Percentiles rank a stretch among this genome's conserved stretches.
Conservation (phyloP, 1,140 invertebrate species). For the Tetramorium simillimum region DNA sequence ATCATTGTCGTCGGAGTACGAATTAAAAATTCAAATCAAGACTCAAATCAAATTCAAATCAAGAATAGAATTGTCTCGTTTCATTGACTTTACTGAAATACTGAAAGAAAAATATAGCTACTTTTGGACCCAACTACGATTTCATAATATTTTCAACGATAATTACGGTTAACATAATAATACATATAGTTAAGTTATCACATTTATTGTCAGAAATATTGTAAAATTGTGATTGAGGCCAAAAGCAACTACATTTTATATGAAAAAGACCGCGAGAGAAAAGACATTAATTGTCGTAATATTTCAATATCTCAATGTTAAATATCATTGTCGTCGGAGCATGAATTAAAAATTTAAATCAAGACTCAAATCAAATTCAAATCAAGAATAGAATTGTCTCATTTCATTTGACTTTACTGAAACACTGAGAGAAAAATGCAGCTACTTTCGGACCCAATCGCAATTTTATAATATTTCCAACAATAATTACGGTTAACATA, state of each 20-base stretch:
- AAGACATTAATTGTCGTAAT: background rate
- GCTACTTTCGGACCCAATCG: too few relatives aligned
- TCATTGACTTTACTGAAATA: background rate
- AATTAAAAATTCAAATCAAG: background rate
- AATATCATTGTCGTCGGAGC: background rate
- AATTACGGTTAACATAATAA: too few relatives aligned
- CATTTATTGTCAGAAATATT: too few relatives aligned
- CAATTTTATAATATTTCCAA: too few relatives aligned
- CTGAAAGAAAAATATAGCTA: too few relatives aligned
- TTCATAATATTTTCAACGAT: too few relatives aligned
- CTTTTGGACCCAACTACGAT: too few relatives aligned
- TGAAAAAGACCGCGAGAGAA: background rate
- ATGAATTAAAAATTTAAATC: background rate
- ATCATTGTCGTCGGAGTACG: background rate
- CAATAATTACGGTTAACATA: too few relatives aligned
- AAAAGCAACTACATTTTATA: background rate
- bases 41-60: too few relatives aligned
- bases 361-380: background rate
- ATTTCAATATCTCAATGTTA: background rate
- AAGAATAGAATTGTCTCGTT: background rate
- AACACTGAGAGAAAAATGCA: too few relatives aligned
- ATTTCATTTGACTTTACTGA: background rate
- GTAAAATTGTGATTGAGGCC: too few relatives aligned
- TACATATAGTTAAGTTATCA: too few relatives aligned
- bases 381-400: background rate